Evolutionary conservation across 2,797 vertebrate genomes (phyloP).

Genomic region (Sebastes elongatus): DNA sequence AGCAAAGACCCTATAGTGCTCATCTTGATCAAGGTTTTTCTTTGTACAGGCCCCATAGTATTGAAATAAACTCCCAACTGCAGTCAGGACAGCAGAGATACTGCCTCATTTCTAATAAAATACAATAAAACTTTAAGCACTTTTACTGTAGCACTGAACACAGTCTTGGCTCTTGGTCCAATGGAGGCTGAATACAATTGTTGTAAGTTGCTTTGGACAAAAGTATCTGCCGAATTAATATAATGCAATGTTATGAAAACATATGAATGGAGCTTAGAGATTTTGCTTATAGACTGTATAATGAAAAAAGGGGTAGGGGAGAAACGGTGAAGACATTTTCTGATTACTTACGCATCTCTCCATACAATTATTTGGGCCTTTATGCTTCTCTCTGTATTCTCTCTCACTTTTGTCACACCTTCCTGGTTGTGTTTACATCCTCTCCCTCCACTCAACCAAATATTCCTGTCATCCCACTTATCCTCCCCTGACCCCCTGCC

Average conservation of each 20-base stretch:
- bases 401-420: background rate
- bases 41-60: background rate
- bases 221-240: background rate
- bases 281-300: background rate
- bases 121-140: background rate
- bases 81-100: background rate
- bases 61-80: background rate
- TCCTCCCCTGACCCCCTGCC: constrained; percentile 29
- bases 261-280: background rate
- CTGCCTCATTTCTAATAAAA: background rate
- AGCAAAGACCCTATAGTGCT: background rate
- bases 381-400: background rate
- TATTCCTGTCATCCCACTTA: constrained; percentile 14
- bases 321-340: background rate
- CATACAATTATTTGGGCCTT: background rate
- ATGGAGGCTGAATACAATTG: background rate
- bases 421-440: constrained; percentile 6
- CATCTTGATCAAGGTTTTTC: background rate
- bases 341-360: background rate
- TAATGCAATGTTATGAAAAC: background rate
- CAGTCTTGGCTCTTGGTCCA: background rate
- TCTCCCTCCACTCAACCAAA: background rate
- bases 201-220: background rate
- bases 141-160: background rate
- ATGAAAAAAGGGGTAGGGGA: background rate